Evolutionary conservation across 2,888 invertebrate genomes (phyloP).

Genomic region (Scelioninae gen. 1): DNA sequence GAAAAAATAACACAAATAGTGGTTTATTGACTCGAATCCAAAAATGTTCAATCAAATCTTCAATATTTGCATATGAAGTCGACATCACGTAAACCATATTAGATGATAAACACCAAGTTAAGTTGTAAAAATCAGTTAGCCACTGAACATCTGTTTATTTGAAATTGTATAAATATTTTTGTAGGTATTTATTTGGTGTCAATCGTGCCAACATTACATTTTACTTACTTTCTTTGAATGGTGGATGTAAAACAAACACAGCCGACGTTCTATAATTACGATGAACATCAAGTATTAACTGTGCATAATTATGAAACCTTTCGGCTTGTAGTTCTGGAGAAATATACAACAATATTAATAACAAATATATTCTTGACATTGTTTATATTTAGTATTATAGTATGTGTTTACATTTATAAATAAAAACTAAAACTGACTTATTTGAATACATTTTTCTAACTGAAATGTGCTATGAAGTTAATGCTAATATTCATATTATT

Average conservation of each 20-base stretch:
- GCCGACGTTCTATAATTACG: conserved; percentile 18
- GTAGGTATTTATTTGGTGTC: no score
- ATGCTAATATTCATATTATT: no score
- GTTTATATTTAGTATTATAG: no score
- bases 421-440: no score
- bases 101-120: conserved; percentile 1
- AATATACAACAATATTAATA: background rate
- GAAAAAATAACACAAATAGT: conserved; percentile 15
- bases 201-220: no score
- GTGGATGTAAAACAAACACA: conserved; percentile 11
- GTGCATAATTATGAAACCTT: conserved; percentile 13
- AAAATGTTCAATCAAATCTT: background rate
- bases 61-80: background rate
- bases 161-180: no score
- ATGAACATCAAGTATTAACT: conserved; percentile 27
- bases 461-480: no score
- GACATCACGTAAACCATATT: background rate
- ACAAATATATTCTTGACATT: no score
- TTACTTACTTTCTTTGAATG: conserved; percentile 14
- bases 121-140: background rate
- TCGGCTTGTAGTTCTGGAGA: background rate
- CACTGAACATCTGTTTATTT: background rate
- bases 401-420: no score
- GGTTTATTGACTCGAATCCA: background rate
- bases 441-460: no score